Conservation (phyloP, 2,113 vertebrate genomes). For the Bungarus multicinctus region DNA sequence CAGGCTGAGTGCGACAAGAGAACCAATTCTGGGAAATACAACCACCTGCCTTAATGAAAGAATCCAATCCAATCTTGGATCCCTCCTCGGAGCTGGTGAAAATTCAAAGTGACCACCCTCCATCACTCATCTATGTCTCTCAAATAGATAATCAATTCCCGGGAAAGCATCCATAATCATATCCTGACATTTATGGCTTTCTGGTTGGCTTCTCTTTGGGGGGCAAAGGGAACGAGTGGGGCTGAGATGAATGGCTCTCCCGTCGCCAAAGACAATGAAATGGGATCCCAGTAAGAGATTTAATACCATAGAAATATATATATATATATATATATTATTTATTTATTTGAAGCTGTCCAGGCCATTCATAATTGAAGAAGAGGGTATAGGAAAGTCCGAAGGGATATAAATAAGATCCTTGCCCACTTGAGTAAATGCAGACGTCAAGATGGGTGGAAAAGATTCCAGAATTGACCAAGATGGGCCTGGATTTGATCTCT, state of each 20-base stretch:
- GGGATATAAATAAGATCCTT: slow-evolving; percentile 55
- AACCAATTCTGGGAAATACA: neutral
- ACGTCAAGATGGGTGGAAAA: neutral
- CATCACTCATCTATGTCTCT: slow-evolving; percentile 72
- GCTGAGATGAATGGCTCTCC: slow-evolving; percentile 84
- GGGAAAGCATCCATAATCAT: slow-evolving; percentile 90
- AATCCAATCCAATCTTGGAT: slow-evolving; percentile 61
- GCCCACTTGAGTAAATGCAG: neutral
- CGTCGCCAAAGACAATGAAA: slow-evolving; percentile 79
- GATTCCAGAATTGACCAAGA: neutral
- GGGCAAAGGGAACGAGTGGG: slow-evolving; percentile 81
- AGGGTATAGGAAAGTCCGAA: slow-evolving; percentile 37
- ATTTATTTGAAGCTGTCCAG: slow-evolving; percentile 39
- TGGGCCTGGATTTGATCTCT: neutral
- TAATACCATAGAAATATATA: slow-evolving; percentile 50
- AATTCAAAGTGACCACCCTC: slow-evolving; percentile 65
- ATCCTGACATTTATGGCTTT: slow-evolving; percentile 90
- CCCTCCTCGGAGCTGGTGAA: slow-evolving; percentile 62
- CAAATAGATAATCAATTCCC: slow-evolving; percentile 93
- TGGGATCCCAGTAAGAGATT: slow-evolving; percentile 62
- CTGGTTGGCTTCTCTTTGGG: slow-evolving; percentile 89
- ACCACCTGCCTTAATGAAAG: slow-evolving; percentile 54
- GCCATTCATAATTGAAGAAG: slow-evolving; percentile 66
- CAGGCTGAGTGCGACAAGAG: no score
- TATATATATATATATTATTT: neutral